Percentiles rank a stretch among this genome's conserved stretches.
Conservation (phyloP, 2,888 invertebrate species). For the Lasioglossum oenotherae region DNA sequence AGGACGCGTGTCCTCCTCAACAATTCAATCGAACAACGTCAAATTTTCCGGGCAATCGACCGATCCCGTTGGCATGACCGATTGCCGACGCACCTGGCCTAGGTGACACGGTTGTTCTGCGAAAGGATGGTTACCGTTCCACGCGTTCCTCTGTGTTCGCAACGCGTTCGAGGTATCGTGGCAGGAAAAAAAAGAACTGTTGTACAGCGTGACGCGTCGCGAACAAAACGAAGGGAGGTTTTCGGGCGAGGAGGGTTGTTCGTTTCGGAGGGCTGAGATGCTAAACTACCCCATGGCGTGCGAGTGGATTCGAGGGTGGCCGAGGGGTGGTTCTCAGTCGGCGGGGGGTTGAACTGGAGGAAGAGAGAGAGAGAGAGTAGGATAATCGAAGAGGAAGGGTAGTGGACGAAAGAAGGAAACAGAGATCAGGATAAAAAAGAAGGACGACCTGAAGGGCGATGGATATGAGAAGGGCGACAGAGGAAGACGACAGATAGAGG, state of each 20-base stretch:
- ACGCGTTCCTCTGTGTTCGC: not conserved
- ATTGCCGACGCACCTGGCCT: conserved; percentile 47
- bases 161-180: conserved; percentile 47
- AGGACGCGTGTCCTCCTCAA: not conserved
- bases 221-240: conserved; percentile 28
- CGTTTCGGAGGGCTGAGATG: conserved; percentile 74
- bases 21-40: conserved; percentile 22
- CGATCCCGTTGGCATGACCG: conserved; percentile 1
- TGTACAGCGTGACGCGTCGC: conserved; percentile 56
- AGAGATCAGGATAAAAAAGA: conserved; percentile 44
- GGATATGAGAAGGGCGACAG: conserved; percentile 16
- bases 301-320: conserved; percentile 80
- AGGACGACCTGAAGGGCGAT: conserved; percentile 31
- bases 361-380: conserved; percentile 55
- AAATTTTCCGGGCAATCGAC: conserved; percentile 23
- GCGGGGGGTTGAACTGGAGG: conserved; percentile 65
- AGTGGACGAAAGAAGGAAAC: conserved; percentile 61
- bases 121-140: conserved; percentile 21
- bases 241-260: conserved; percentile 14
- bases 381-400: conserved; percentile 30
- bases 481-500: conserved; percentile 75
- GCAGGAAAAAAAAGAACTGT: conserved; percentile 41
- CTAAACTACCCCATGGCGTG: conserved; percentile 82
- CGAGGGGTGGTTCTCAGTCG: conserved; percentile 68
- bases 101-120: conserved; percentile 15